A percentile compares a stretch with the other conserved stretches of the same genome.
Evolutionary conservation across 2,113 vertebrate species (phyloP).

Genomic region (Delphinus delphis): DNA sequence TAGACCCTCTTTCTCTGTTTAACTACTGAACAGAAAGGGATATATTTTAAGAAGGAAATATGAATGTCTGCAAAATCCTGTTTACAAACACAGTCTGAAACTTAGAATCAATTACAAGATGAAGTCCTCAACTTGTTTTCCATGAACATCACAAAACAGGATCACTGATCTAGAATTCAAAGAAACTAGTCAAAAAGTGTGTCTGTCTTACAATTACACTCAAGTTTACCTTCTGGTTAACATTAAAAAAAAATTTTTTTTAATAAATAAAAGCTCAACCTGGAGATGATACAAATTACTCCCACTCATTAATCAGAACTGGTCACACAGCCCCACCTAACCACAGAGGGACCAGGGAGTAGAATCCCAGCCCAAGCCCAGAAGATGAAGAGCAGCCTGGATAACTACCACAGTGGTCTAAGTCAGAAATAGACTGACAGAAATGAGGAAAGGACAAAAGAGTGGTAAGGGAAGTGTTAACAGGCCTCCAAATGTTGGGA

Average conservation of each 20-base stretch:
- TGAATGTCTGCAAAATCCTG: slow-evolving; percentile 83
- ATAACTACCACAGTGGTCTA: not conserved
- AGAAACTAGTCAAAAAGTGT: slow-evolving; percentile 86
- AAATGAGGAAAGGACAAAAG: not conserved
- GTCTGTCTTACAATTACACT: slow-evolving; percentile 87
- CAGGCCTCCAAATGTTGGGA: not conserved
- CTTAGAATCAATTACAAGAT: slow-evolving; percentile 88
- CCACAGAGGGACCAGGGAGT: not conserved
- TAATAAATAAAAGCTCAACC: not conserved
- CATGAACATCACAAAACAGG: slow-evolving; percentile 70
- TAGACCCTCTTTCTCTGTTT: slow-evolving; percentile 88
- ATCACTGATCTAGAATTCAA: slow-evolving; percentile 79
- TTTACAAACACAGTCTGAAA: slow-evolving; percentile 90
- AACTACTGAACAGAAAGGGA: slow-evolving; percentile 86
- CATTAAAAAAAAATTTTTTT: slow-evolving; percentile 60
- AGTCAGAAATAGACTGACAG: not conserved
- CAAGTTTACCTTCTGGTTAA: slow-evolving; percentile 88
- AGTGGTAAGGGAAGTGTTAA: not conserved
- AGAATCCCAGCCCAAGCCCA: not conserved
- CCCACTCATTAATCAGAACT: not conserved
- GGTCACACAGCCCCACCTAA: not conserved
- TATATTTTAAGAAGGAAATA: slow-evolving; percentile 85
- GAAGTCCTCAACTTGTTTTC: slow-evolving; percentile 86
- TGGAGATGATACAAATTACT: not conserved
- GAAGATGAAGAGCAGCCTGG: not conserved